Evolutionary conservation across 2,113 vertebrate species (phyloP), one percentile per base, ranked within the genome.

Genomic region (Bagarius yarrelli): DNA sequence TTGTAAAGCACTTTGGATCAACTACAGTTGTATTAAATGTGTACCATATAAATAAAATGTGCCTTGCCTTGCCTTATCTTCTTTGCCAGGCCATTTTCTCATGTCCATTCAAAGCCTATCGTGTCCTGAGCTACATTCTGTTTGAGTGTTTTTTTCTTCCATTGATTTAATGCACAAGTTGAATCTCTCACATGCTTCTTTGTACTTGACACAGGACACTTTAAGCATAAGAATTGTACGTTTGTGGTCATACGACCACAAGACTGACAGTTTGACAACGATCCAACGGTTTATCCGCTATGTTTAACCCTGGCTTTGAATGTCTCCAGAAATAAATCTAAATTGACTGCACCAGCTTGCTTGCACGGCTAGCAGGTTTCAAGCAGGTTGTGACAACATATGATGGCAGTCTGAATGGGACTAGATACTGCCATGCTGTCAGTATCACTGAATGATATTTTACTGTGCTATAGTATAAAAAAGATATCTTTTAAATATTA

Each of bases 211-310:
- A n/a, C n/a, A n/a, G n/a, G n/a, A n/a, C n/a, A n/a, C n/a, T n/a
- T n/a, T n/a, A n/a, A 32, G 18, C 18, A 72, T 53, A 27, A 72
- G 70, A 30, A 72, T 55, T 16, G 16, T 32, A 25, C 13, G 70
- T 53, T 27, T 72, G 16, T 32, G 50, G 50, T 16, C 2, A 11
- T 27, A 8, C 44, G 5, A 53, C 50, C 32, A 25, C 32, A 27
- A 53, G 50, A 32, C 47, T 32, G 70, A 53, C 47, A 72, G 47
- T 72, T 11, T 72, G 70, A 72, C 70, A 72, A 27, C 21, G 50
- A 32, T 72, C 47, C 50, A 53, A 32, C 70, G 32, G 25, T 32
- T 30, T 25, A 53, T 21, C 16, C 5, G 25, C 30, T 47, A 52
- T 30, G 69, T 72, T 72, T 30, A 70, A 50, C 44, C 50, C 44